These are phyloP conservation scores for Odontamblyopus lacepedii DNA, from an alignment of 2,797 vertebrate genomes.

Conservation along the genomic window DNA sequence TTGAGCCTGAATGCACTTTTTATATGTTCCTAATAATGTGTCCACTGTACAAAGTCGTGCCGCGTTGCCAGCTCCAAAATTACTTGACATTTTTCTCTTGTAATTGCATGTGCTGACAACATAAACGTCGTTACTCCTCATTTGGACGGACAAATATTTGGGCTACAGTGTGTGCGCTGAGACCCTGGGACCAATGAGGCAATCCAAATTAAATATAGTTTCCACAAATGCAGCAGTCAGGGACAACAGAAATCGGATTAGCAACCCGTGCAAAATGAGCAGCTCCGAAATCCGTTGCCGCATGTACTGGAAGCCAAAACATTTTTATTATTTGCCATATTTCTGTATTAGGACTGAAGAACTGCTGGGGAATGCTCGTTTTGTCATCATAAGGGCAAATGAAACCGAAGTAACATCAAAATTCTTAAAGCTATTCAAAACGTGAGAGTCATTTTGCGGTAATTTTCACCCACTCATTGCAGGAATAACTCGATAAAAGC, in stretches of 20 bases:
- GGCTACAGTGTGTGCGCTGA: slow-evolving; percentile 18
- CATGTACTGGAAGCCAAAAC: slow-evolving; percentile 7
- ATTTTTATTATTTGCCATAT: slow-evolving; percentile 7
- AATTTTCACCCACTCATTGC: slow-evolving; percentile 3
- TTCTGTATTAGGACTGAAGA: slow-evolving; percentile 8
- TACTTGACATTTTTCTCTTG: slow-evolving; percentile 1
- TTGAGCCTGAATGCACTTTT: neutral
- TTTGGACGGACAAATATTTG: slow-evolving; percentile 28
- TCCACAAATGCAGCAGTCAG: slow-evolving; percentile 11
- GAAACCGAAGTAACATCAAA: slow-evolving; percentile 17
- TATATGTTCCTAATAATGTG: slow-evolving; percentile 2
- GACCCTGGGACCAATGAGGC: slow-evolving; percentile 17
- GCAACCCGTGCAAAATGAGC: slow-evolving; percentile 9
- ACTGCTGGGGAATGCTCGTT: neutral
- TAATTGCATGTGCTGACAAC: slow-evolving; percentile 15
- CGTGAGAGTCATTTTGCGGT: neutral
- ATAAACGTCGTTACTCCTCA: slow-evolving; percentile 28
- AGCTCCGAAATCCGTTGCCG: slow-evolving; percentile 1
- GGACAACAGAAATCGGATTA: slow-evolving; percentile 24
- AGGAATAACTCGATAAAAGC: slow-evolving; percentile 6
- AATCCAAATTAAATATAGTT: slow-evolving; percentile 33
- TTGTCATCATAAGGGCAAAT: neutral
- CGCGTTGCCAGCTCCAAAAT: slow-evolving; percentile 3
- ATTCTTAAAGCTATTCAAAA: slow-evolving; percentile 9
- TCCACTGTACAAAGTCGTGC: slow-evolving; percentile 4